Evolutionary conservation across 1,140 invertebrate species (phyloP), one percentile per base, ranked within the genome.

Genomic region (Neotoxoptera formosana): DNA sequence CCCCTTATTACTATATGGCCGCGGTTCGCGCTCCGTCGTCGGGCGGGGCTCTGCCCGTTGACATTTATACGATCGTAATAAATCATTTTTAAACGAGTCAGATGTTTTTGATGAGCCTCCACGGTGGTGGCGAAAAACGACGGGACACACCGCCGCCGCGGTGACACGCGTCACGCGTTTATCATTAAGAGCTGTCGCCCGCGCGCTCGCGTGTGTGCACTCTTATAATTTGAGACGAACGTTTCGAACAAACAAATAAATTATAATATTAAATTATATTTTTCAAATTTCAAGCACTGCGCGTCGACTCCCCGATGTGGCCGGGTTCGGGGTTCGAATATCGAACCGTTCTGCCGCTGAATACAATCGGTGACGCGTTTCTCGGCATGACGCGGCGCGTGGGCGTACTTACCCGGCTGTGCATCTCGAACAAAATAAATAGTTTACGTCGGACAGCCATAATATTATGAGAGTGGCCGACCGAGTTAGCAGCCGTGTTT

Each of bases 71-170:
- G 91, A 81, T 53, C 17, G 91, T 81, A 84, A 92, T 92, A 92
- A 92, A 92, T 92, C 76, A 83, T 92, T 92, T 41, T 92, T 81
- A 83, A 83, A 92, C 67, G 45, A 83, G 67, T 91, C 91, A 48
- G 60, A 92, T 51, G 76, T 83, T 91, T 91, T 83, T 83, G 90
- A 91, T 76, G 34, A 9, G 56, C 20, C n/a, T 89, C 87, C 7
- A 47, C 21, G 47, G 47, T 34, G 47, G 47, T n/a, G 60, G 60
- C n/a, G 90, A 91, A 81, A 91, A 91, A 91, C 53, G 90, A 53
- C n/a, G n/a, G 7, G 20, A 41, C 25, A 47, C 51, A 53, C 51
- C 51, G 7, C 51, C 25, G 47, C 11, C 41, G 81, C 81, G n/a
- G n/a, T n/a, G n/a, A n/a, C n/a, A n/a, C 34, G 51, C 47, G n/a